Percentiles rank a stretch among this genome's conserved stretches.
Evolutionary conservation across 2,888 invertebrate genomes (phyloP).

Genomic region (Drosophila helvetica): DNA sequence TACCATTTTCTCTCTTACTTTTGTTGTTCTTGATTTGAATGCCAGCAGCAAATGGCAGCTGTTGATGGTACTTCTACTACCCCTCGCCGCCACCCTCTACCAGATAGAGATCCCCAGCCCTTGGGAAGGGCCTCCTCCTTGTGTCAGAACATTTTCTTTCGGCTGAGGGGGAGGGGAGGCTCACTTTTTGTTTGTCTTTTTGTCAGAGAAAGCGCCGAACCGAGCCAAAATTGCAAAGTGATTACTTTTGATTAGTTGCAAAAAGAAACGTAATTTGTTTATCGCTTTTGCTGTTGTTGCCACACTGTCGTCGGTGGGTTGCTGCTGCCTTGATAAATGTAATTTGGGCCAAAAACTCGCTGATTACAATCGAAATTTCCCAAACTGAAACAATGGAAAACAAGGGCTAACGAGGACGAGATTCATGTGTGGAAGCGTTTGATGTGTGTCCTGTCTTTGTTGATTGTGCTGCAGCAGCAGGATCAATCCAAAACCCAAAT

Average conservation of each 20-base stretch:
- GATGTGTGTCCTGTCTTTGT: constrained; percentile 15
- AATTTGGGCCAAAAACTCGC: constrained; percentile 58
- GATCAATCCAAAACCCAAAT: no score
- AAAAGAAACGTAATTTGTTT: constrained; percentile 78
- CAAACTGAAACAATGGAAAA: constrained; percentile 14
- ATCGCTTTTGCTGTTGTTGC: constrained; percentile 48
- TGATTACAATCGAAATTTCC: constrained; percentile 62
- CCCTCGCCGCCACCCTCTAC: no score
- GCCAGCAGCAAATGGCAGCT: constrained; percentile 75
- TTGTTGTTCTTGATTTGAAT: constrained; percentile 51
- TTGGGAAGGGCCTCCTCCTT: constrained; percentile 28
- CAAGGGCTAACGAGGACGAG: constrained; percentile 59
- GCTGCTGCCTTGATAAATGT: constrained; percentile 70
- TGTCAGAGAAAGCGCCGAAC: constrained; percentile 39
- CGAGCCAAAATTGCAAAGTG: constrained; percentile 74
- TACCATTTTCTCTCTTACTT: background rate
- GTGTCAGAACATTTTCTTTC: constrained; percentile 61
- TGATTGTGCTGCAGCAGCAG: no score
- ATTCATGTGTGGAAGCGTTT: constrained; percentile 12
- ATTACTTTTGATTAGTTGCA: constrained; percentile 79
- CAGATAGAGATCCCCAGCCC: background rate
- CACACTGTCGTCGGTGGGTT: constrained; percentile 27
- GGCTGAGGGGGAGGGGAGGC: constrained; percentile 17
- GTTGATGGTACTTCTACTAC: constrained; percentile 53
- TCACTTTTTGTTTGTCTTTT: constrained; percentile 76